Percentiles rank a stretch among this genome's conserved stretches.
These are phyloP conservation scores for Agapornis roseicollis DNA, from an alignment of 2,113 vertebrate species.

Conservation along the genomic window DNA sequence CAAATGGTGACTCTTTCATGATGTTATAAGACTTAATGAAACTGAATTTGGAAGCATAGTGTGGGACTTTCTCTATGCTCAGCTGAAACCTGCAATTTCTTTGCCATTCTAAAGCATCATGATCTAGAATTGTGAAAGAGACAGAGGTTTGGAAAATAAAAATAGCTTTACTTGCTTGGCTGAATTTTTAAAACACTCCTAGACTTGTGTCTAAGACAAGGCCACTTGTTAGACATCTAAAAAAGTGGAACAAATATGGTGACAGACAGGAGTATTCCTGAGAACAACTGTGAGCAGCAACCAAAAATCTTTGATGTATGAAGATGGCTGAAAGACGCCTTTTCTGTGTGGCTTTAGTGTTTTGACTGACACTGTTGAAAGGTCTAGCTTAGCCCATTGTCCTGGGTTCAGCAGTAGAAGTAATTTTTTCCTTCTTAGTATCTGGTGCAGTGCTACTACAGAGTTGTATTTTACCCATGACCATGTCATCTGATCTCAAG, in stretches of 20 bases:
- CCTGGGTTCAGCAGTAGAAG: too few relatives aligned
- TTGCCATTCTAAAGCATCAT: not conserved
- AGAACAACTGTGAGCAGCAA: not conserved
- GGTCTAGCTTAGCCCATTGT: not conserved
- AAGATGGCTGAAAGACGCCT: not conserved
- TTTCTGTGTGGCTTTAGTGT: not conserved
- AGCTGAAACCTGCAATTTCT: not conserved
- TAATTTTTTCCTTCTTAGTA: too few relatives aligned
- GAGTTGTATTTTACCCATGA: too few relatives aligned
- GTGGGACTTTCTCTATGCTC: not conserved
- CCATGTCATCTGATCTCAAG: too few relatives aligned
- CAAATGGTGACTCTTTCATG: not conserved
- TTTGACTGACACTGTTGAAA: not conserved
- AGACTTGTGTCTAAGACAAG: not conserved
- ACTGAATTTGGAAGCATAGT: not conserved
- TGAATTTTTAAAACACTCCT: not conserved
- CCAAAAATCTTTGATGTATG: not conserved
- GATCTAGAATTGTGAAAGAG: not conserved
- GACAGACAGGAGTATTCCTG: not conserved
- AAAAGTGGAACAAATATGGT: not conserved
- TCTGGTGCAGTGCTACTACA: too few relatives aligned
- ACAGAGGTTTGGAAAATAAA: not conserved
- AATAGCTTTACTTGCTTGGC: not conserved
- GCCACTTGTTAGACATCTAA: not conserved
- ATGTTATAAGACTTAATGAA: not conserved